Percentiles rank a stretch among this genome's conserved stretches.
These are phyloP conservation scores for Callorhinus ursinus DNA, from an alignment of 2,113 vertebrate genomes.

Conservation along the genomic window DNA sequence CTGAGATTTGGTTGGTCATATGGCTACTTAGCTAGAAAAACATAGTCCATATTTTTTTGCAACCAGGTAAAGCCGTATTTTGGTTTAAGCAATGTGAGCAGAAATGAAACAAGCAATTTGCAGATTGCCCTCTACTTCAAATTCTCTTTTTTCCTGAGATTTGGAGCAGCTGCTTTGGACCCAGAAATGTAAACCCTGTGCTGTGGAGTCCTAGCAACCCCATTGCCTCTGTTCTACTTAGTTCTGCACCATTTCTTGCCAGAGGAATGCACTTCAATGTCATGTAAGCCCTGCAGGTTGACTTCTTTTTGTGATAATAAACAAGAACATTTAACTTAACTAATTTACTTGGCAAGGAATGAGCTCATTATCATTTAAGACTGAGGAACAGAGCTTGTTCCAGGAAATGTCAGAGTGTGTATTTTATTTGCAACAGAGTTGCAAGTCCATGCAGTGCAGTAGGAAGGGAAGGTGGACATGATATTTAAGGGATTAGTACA, in stretches of 20 bases:
- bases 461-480: neutral
- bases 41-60: neutral
- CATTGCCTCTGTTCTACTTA: neutral
- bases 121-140: neutral
- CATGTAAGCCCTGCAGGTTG: neutral
- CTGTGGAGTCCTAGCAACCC: neutral
- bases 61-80: neutral
- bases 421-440: neutral
- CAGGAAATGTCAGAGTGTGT: neutral
- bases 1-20: neutral
- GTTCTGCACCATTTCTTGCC: neutral
- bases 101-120: neutral
- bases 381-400: neutral
- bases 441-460: accelerated
- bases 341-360: neutral
- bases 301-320: neutral
- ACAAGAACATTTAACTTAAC: neutral
- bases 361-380: neutral
- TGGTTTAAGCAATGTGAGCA: neutral
- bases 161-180: neutral
- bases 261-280: neutral
- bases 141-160: neutral
- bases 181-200: neutral
- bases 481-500: neutral
- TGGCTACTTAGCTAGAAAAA: neutral